Evolutionary conservation across 2,888 invertebrate genomes (phyloP), one percentile per base, ranked within the genome.

Genomic region (Sarcophaga carnaria): DNA sequence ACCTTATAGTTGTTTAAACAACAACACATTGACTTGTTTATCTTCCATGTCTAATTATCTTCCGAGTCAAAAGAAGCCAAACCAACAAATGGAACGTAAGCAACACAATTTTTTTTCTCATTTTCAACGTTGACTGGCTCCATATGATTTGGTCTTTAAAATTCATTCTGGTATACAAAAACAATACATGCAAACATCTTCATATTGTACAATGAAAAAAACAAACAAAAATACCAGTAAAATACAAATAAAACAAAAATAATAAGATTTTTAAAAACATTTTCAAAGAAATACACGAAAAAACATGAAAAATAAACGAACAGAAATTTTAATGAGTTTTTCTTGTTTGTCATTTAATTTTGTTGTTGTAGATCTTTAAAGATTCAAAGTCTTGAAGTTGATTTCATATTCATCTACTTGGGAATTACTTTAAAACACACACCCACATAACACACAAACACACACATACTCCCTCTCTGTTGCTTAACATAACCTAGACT

Each of bases 311-410:
- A 37, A 27, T 0, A 5, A 37, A 37, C 27, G 6, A 37, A 37
- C 37, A 37, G 37, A 80, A 47, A 76, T 83, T 86, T 86, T 86
- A 86, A 86, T 83, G 83, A 83, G 78, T 74, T 83, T 82, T 82
- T 80, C 70, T 82, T 79, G 70, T 82, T 79, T 86, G 62, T 79
- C 82, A 83, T 80, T 80, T 80, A 72, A 45, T 78, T 37, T 75
- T 69, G 70, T 77, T 78, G 60, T 82, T 47, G 66, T 67, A 72
- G 79, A 80, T 83, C 27, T 20, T 72, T 62, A 63, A 63, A 78
- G 71, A 75, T 75, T 82, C 76, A 37, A 64, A 82, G 82, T 37
- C 70, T 79, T 71, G 62, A 20, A 79, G 49, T 59, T 45, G 20
- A 22, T 77, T 72, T 45, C 37, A 37, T 37, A 37, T 37, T 37